phyloP scores from a whole-genome alignment of 2,113 vertebrate genomes.

The Proterorhinus semilunaris region DNA sequence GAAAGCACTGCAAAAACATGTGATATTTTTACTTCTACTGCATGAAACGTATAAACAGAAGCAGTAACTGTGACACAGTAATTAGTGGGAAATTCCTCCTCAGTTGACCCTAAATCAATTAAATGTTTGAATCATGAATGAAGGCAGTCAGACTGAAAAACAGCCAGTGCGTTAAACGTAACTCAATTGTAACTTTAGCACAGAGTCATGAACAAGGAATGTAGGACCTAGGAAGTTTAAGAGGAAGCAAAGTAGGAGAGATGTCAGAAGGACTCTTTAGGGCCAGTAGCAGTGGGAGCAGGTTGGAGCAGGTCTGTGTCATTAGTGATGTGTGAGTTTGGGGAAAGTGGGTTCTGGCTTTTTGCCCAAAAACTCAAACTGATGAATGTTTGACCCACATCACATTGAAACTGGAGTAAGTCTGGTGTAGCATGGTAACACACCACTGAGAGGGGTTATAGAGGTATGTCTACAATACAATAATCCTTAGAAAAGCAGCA shows the following conservation, averaged over 20 bases:
- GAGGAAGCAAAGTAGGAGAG: background rate
- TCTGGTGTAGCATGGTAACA: background rate
- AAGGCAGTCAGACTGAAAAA: background rate
- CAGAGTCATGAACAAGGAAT: conserved; percentile 3
- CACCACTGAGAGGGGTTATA: background rate
- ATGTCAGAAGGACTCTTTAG: background rate
- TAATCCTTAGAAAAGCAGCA: too few species aligned
- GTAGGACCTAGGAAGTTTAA: background rate
- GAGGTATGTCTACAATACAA: background rate
- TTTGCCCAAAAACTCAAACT: background rate
- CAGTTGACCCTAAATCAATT: background rate
- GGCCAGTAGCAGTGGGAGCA: background rate
- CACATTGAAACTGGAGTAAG: background rate
- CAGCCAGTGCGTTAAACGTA: background rate
- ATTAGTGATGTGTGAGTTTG: background rate
- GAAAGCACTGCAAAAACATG: background rate
- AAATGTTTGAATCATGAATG: background rate
- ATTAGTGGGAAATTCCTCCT: background rate
- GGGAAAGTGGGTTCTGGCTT: background rate
- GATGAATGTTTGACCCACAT: conserved; percentile 3
- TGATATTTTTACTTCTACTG: background rate
- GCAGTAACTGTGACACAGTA: background rate
- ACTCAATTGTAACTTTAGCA: conserved; percentile 4
- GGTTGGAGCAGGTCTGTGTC: background rate
- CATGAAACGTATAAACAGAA: background rate